Evolutionary conservation across 2,797 vertebrate species (phyloP), one percentile per base, ranked within the genome.

Genomic region (Mycteria americana): DNA sequence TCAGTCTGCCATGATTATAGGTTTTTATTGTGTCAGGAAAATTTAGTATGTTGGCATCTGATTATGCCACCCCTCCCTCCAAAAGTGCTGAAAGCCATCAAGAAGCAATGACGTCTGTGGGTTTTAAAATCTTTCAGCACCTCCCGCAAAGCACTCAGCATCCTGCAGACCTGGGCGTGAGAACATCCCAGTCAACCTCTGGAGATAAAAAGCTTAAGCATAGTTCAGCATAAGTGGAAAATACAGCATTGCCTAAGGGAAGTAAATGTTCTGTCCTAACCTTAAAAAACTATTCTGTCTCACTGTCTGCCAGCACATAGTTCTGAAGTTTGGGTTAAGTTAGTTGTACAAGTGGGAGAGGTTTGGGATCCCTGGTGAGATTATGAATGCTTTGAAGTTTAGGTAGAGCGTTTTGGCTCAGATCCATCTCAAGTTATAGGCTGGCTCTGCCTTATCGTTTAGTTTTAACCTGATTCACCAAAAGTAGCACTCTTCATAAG

Each of bases 21-120:
- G 48, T 85, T 92, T 97, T 94, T 95, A 91, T 84, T 95, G 70
- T 96, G 72, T 92, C 92, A 93, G 64, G 65, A 85, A 96, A 96
- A 89, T 88, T 28, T 90, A 89, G 33, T 90, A 91, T 41, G 56
- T 93, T 46, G 18, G 41, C 37, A 41, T 60, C 51, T 70, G 78
- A 68, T 96, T 92, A 25, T 54, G 64, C n/a, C 18, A 59, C 51
- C 33, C 11, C 11, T 63, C 51, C 41, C 8, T 72, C 28, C 51
- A 56, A 18, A 85, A 80, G 74, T 83, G 53, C 88, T 80, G 78
- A 87, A 84, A 95, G 53, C 60, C 41, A 31, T 65, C 53, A 43
- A 53, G 35, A 75, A 67, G 31, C 30, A 75, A 39, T 77, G 60
- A n/a, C 5, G 7, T 67, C 48, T 74, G 2, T 30, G 67, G 14